These are phyloP conservation scores for Cyprichromis sp. DNA, from an alignment of 2,113 vertebrate species.

Conservation along the genomic window DNA sequence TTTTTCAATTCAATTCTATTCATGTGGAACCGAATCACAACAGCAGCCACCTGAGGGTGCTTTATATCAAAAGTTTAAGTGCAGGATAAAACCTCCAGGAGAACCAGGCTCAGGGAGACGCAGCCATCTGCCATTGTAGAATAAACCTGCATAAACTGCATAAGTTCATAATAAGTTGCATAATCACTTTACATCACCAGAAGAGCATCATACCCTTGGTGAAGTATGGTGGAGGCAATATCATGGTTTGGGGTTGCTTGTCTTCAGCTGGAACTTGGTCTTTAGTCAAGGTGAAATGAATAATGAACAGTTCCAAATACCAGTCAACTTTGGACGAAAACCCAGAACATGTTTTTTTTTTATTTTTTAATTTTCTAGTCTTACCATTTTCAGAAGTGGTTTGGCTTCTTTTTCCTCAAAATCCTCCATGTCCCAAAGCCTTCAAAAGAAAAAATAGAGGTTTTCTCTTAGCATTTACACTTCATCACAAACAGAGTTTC, in stretches of 20 bases:
- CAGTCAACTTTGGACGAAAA: not conserved
- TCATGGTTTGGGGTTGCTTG: not conserved
- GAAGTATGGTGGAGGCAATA: not conserved
- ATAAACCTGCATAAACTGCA: not conserved
- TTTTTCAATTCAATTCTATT: not conserved
- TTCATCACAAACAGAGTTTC: not conserved
- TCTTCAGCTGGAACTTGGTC: not conserved
- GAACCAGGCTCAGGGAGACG: not conserved
- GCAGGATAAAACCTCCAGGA: not conserved
- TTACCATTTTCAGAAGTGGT: not conserved
- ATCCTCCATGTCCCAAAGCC: not conserved
- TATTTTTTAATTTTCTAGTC: fast-evolving
- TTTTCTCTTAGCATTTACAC: not conserved
- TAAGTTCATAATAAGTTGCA: not conserved
- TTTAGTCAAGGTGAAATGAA: not conserved
- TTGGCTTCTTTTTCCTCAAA: not conserved
- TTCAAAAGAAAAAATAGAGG: not conserved
- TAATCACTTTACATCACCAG: not conserved
- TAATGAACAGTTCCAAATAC: not conserved
- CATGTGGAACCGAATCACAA: not conserved
- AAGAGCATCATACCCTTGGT: not conserved
- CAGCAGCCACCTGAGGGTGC: not conserved
- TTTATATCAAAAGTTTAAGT: not conserved
- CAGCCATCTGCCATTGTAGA: not conserved
- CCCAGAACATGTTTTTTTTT: not conserved